Percentiles rank a stretch among this genome's conserved stretches.
These are phyloP conservation scores for Eugnorisma glareosa DNA, from an alignment of 2,888 invertebrate species.

Conservation along the genomic window DNA sequence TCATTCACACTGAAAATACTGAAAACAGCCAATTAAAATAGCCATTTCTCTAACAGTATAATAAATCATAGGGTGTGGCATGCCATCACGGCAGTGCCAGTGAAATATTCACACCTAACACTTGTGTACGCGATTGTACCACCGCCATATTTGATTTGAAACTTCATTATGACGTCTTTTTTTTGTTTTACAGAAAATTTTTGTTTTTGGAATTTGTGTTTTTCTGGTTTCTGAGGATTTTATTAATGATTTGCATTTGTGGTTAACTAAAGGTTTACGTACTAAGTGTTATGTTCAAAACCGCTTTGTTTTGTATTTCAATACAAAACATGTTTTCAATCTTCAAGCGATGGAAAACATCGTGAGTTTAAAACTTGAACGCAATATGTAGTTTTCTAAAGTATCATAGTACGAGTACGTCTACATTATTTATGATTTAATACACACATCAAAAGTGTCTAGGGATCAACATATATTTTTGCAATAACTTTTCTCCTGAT, in stretches of 20 bases:
- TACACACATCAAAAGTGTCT: too few species aligned
- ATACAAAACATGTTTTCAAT: too few species aligned
- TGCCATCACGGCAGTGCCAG: conserved; percentile 50
- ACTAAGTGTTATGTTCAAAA: too few species aligned
- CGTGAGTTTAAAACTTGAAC: too few species aligned
- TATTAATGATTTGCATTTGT: not conserved
- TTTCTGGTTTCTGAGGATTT: conserved; percentile 1
- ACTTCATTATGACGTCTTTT: conserved; percentile 46
- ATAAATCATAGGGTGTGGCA: conserved; percentile 61
- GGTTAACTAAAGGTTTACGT: not conserved
- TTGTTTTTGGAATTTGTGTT: too few species aligned
- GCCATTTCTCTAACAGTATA: conserved; percentile 38
- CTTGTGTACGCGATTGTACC: conserved; percentile 46
- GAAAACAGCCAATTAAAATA: conserved; percentile 52
- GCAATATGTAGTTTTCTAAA: too few species aligned
- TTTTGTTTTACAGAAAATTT: conserved; percentile 21
- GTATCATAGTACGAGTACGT: too few species aligned
- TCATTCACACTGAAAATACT: conserved; percentile 6
- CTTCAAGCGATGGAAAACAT: too few species aligned
- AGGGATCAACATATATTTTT: too few species aligned
- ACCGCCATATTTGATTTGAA: conserved; percentile 62
- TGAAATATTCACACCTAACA: conserved; percentile 63
- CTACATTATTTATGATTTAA: too few species aligned
- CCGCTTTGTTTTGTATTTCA: too few species aligned
- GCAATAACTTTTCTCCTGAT: too few species aligned